Evolutionary conservation across 2,888 invertebrate species (phyloP).

Genomic region (Spisula subtruncata): DNA sequence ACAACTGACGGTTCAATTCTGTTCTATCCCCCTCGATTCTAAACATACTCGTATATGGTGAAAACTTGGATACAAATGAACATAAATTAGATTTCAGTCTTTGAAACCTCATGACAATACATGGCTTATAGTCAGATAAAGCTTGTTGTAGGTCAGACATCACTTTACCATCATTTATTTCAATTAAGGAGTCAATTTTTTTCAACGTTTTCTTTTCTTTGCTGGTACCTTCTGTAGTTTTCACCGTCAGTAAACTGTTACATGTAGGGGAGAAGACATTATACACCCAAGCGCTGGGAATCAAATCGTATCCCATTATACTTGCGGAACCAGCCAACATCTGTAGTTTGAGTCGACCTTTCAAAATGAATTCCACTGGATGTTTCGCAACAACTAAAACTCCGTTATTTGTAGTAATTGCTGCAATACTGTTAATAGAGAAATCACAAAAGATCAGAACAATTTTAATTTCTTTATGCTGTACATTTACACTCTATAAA

Average conservation of each 20-base stretch:
- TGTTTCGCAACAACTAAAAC: constrained; percentile 64
- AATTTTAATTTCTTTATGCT: neutral
- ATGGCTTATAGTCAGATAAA: constrained; percentile 45
- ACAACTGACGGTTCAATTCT: constrained; percentile 54
- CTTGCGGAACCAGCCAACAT: constrained; percentile 72
- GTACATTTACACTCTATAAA: too few species aligned
- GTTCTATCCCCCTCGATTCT: constrained; percentile 36
- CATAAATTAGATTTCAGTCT: constrained; percentile 68
- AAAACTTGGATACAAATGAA: constrained; percentile 73
- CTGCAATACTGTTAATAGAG: constrained; percentile 22
- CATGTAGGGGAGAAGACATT: constrained; percentile 79
- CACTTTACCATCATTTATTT: neutral
- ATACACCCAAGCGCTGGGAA: constrained; percentile 32
- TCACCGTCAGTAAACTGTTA: constrained; percentile 76
- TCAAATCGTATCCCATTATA: constrained; percentile 74
- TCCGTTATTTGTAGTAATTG: constrained; percentile 36
- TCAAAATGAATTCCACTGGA: constrained; percentile 72
- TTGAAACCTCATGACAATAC: constrained; percentile 70
- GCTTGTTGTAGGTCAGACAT: neutral
- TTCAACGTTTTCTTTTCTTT: constrained; percentile 48
- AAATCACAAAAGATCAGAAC: neutral
- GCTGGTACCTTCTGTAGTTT: constrained; percentile 52
- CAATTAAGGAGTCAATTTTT: neutral
- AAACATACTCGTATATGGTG: constrained; percentile 50
- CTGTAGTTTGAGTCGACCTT: constrained; percentile 73